These are phyloP conservation scores for Chaetogeoica ovagalla DNA, from an alignment of 2,888 invertebrate species.

Conservation along the genomic window DNA sequence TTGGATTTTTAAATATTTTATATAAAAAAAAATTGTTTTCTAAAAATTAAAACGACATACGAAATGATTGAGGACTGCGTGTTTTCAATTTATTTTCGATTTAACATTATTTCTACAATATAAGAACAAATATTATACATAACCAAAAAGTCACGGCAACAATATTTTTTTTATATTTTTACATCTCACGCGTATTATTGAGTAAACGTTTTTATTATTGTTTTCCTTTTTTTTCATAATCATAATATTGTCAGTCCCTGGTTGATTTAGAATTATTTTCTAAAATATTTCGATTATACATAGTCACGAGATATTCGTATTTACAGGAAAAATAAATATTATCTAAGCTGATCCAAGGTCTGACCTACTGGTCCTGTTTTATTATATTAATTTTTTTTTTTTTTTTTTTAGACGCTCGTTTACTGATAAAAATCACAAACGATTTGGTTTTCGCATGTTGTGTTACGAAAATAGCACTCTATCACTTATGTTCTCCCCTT, in stretches of 20 bases:
- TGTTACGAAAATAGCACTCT: no score
- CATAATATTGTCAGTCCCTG: not conserved
- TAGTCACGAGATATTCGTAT: not conserved
- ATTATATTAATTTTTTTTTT: not conserved
- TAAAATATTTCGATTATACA: not conserved
- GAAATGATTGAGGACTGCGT: no score
- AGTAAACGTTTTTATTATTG: not conserved
- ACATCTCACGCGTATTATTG: not conserved
- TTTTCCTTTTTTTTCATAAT: not conserved
- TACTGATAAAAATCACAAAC: not conserved
- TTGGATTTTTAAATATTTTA: no score
- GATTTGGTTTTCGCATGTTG: not conserved
- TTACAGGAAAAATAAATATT: not conserved
- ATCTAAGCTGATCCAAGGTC: no score
- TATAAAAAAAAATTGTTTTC: no score
- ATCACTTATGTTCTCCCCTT: no score
- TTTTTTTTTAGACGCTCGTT: not conserved
- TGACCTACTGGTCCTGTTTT: not conserved
- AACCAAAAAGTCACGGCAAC: conserved; percentile 10
- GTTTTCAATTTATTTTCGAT: no score
- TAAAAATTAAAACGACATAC: no score
- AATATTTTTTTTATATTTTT: not conserved
- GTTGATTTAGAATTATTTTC: not conserved
- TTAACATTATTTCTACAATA: not conserved
- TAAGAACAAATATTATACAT: not conserved